Conservation (phyloP, 2,113 vertebrate genomes). For the Sardina pilchardus region DNA sequence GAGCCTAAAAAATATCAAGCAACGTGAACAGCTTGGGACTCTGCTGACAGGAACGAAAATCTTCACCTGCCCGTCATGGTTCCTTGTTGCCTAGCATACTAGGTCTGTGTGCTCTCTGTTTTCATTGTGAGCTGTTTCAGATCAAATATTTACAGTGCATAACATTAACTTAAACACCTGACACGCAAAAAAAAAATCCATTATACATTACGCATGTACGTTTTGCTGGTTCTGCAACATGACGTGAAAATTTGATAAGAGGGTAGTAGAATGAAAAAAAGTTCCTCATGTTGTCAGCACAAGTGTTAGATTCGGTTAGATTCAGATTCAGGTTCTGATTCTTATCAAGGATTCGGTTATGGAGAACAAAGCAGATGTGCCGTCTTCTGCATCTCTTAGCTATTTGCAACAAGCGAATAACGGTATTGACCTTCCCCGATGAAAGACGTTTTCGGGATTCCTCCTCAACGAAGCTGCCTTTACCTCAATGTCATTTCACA, state of each 20-base stretch:
- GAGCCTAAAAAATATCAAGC: neutral
- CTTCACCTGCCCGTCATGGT: neutral
- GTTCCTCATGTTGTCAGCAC: neutral
- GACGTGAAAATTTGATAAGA: neutral
- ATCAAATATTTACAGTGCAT: neutral
- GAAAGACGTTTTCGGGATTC: slow-evolving; percentile 43
- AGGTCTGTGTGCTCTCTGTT: too few species aligned
- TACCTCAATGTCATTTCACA: neutral
- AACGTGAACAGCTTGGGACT: neutral
- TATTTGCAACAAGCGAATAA: neutral
- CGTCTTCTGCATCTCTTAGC: neutral
- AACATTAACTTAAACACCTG: neutral
- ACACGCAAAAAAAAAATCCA: neutral
- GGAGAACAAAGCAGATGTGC: slow-evolving; percentile 17
- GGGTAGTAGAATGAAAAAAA: neutral
- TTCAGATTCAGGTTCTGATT: neutral
- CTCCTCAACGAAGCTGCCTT: neutral
- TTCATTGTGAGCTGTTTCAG: neutral
- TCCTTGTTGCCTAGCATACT: neutral
- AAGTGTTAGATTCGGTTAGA: neutral
- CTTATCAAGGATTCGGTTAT: neutral
- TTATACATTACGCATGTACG: neutral
- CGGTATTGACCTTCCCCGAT: slow-evolving; percentile 68
- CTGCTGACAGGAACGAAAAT: neutral
- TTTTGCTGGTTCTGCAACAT: neutral